These are phyloP conservation scores for Drosophila acutilabella DNA, from an alignment of 2,888 invertebrate species.

Conservation along the genomic window DNA sequence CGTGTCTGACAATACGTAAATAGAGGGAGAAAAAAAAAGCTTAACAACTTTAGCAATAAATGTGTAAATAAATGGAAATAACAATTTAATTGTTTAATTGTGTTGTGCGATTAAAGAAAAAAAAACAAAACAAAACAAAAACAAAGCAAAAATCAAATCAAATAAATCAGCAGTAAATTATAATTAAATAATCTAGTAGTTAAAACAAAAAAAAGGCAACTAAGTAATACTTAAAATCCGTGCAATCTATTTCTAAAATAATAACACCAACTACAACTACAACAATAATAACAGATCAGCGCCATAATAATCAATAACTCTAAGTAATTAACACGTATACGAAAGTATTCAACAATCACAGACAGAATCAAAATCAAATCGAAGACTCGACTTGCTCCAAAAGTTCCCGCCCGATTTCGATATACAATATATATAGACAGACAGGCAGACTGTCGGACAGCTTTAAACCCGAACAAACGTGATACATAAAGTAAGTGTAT, in stretches of 20 bases:
- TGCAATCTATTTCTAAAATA: conserved; percentile 82
- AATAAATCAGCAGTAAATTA: conserved; percentile 47
- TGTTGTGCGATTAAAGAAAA: conserved; percentile 48
- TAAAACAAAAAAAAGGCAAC: conserved; percentile 51
- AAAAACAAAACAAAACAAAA: conserved; percentile 12
- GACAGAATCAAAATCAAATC: conserved; percentile 12
- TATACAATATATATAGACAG: neutral
- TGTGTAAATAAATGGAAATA: conserved; percentile 69
- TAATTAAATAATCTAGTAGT: conserved; percentile 71
- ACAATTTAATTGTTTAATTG: conserved; percentile 78
- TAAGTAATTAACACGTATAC: conserved; percentile 35
- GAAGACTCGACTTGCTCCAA: conserved; percentile 41
- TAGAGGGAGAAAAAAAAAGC: conserved; percentile 25
- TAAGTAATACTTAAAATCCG: conserved; percentile 70
- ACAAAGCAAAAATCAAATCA: conserved; percentile 13
- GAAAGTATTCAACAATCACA: conserved; percentile 14
- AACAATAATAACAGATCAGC: conserved; percentile 32
- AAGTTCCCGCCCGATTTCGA: conserved; percentile 11
- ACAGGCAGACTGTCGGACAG: neutral
- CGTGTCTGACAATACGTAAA: conserved; percentile 45
- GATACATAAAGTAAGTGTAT: conserved; percentile 70
- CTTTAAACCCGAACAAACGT: conserved; percentile 41
- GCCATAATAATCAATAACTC: conserved; percentile 53
- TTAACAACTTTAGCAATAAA: conserved; percentile 46
- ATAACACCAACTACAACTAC: conserved; percentile 45